Conservation (phyloP, 2,797 vertebrate genomes). For the Coracias cyanogaster region DNA sequence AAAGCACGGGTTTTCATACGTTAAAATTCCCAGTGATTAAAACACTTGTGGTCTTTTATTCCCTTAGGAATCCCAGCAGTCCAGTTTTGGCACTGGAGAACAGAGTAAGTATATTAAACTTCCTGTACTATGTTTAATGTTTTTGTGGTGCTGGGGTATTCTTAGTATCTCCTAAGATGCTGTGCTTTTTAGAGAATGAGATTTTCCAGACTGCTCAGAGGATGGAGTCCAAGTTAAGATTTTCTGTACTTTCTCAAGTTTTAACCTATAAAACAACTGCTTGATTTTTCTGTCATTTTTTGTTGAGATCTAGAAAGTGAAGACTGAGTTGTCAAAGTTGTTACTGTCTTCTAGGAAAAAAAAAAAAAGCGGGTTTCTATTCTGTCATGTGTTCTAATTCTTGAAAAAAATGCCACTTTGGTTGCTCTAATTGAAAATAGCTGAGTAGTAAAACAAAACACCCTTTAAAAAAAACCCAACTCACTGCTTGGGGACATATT, state of each 20-base stretch:
- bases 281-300: not conserved
- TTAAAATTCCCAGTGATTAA: not conserved
- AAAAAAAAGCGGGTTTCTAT: accelerated
- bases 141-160: not conserved
- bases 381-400: not conserved
- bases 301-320: not conserved
- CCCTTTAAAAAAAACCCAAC: not conserved
- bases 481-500: not conserved
- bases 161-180: not conserved
- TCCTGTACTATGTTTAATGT: not conserved
- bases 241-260: not conserved
- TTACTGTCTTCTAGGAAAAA: not conserved
- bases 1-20: not conserved
- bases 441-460: not conserved
- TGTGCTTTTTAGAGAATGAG: slow-evolving; percentile 7
- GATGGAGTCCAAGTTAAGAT: not conserved
- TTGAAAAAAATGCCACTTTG: not conserved
- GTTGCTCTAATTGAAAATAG: not conserved
- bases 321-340: not conserved
- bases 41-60: slow-evolving; percentile 37
- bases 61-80: slow-evolving; percentile 88
- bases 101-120: slow-evolving; percentile 88
- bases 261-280: not conserved
- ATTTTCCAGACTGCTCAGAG: not conserved
- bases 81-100: slow-evolving; percentile 86